Evolutionary conservation across 2,888 invertebrate species (phyloP), one percentile per base, ranked within the genome.

Genomic region (Cistogaster globosa): DNA sequence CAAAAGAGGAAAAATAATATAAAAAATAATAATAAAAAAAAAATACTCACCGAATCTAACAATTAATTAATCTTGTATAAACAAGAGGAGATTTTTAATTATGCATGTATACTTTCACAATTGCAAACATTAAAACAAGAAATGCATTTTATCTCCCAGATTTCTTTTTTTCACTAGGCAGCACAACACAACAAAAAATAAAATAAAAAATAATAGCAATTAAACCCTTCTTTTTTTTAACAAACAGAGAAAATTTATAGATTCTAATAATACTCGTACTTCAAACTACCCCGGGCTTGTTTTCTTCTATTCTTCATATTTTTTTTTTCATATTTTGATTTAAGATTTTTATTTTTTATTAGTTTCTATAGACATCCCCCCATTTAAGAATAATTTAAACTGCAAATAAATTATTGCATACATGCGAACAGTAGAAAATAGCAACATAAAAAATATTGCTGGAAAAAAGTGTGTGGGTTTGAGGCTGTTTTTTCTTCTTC

Each of bases 231-330:
- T 71, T 75, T 75, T 75, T 75, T 79, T 74, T 71, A 71, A 69
- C 68, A 69, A 84, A 55, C 69, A 71, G 65, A 74, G 72, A 76
- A 74, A 85, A 75, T 85, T 82, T 78, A 85, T 85, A 79, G 85
- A 85, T 85, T 85, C 85, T 85, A 85, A 85, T 85, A 85, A 85
- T 85, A 85, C 74, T 58, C 63, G 51, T 68, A 58, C 84, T 69
- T 45, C 65, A 63, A 85, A 60, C 60, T 78, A 82, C 85, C 85
- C 85, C 75, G 76, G 74, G 69, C 72, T 67, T 48, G 60, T 68
- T 74, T 60, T 9, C 12, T 32, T 72, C 67, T 67, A 74, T 20
- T 18, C 67, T 60, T 74, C 67, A 68, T 57, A 36, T 72, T 53
- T 26, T 26, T 26, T 26, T 38, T 22, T 63, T 71, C n/a, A 11